Conservation (phyloP, 2,888 invertebrate genomes). For the Deilephila elpenor region DNA sequence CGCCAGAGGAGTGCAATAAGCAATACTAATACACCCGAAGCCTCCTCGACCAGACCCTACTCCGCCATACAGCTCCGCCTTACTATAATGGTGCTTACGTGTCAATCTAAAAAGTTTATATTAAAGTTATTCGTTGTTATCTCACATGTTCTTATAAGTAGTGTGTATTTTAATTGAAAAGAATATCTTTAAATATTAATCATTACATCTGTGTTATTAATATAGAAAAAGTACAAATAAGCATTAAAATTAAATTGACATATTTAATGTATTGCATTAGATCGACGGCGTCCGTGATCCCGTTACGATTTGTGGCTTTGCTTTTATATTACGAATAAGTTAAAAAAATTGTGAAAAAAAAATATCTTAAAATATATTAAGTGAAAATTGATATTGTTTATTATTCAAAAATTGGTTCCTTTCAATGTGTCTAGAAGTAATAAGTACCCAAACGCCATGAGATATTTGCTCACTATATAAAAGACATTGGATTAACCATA, state of each 20-base stretch:
- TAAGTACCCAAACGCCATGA: not conserved
- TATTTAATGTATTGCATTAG: constrained; percentile 24
- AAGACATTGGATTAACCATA: not conserved
- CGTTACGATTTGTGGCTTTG: not conserved
- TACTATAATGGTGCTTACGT: constrained; percentile 15
- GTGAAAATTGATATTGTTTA: not conserved
- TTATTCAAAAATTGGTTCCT: constrained; percentile 16
- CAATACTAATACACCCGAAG: too few species aligned
- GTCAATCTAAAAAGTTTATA: constrained; percentile 21
- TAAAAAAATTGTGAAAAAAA: too few species aligned
- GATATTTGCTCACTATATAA: constrained; percentile 14
- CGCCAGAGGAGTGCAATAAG: too few species aligned
- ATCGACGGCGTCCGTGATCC: constrained; percentile 25
- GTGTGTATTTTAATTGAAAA: constrained; percentile 24
- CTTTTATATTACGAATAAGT: not conserved
- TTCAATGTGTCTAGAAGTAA: constrained; percentile 13
- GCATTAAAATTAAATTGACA: constrained; percentile 23
- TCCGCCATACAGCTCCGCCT: not conserved
- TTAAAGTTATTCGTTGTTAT: constrained; percentile 26
- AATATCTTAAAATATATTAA: too few species aligned
- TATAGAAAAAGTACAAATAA: constrained; percentile 24
- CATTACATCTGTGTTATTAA: constrained; percentile 25
- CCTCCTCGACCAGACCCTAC: too few species aligned
- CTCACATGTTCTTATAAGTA: constrained; percentile 21
- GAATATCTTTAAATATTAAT: constrained; percentile 20